Evolutionary conservation across 2,888 invertebrate genomes (phyloP), one percentile per base, ranked within the genome.

Genomic region (Tethea ocularis): DNA sequence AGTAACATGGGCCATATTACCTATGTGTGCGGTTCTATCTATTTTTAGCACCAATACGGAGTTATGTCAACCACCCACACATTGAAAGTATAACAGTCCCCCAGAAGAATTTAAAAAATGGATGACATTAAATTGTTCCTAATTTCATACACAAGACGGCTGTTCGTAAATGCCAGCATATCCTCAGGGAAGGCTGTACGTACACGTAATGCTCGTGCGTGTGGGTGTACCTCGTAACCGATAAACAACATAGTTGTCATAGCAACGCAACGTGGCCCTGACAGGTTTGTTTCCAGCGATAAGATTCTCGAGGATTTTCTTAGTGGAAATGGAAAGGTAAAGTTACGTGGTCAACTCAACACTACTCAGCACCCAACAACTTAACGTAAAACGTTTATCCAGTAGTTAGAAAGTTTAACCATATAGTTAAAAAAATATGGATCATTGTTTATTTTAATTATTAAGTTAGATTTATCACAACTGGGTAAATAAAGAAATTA

Each of bases 171-270:
- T 54, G 33, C 36, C 54, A 54, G 13, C 54, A 33, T 22, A 33
- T 22, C 54, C 54, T 54, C 13, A 33, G 54, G 54, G 54, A 36
- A 13, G 3, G 54, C 22, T 7, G 53, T 20, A 7, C 20, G 54
- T 36, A 22, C 33, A 33, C 33, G 33, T 36, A 20, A 46, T 20
- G 46, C 20, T 46, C 20, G 20, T 46, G 46, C 20, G 20, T 46
- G 46, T 46, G 46, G 46, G 46, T 46, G 46, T 20, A 46, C 6
- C 17, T 10, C 17, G 46, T 46, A 46, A 20, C 46, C 20, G 20
- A 46, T 20, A 46, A 46, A 20, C 54, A 22, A 54, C 54, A 33
- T 33, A 33, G 17, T 36, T 54, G 54, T 54, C 54, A 54, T 54
- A 54, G 13, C 33, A 36, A 54, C 33, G 20, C 36, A 22, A 54